Evolutionary conservation across 2,888 invertebrate species (phyloP), one percentile per base, ranked within the genome.

Genomic region (Eurois occulta): DNA sequence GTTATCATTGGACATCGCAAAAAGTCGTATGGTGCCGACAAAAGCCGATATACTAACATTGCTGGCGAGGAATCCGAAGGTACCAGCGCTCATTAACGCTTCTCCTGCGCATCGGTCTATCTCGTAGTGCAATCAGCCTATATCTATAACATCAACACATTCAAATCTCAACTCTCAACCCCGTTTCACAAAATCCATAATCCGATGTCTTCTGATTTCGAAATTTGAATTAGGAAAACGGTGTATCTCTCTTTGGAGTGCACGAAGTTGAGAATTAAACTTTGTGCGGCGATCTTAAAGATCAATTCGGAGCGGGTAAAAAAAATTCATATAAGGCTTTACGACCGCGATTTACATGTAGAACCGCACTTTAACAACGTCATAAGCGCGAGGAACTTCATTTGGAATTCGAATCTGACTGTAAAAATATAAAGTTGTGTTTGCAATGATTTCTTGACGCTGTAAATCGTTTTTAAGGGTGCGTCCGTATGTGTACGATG

Each of bases 1-100:
- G 94, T 95, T 95, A 96, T 96, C 96, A 95, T 91, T 94, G 93
- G 93, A 85, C 91, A 96, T 96, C 96, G 94, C 96, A 96, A 96
- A 96, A 96, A 96, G 93, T 92, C 90, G 91, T 91, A 91, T 93
- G 93, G 92, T 91, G 95, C 96, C 96, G 96, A 96, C 96, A 96
- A 96, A 96, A 95, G 96, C 94, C 92, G 94, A 94, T 94, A 93
- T 93, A 94, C 93, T 92, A 93, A 94, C 96, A 94, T 95, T 91
- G 93, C 95, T 93, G 92, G 88, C 85, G 78, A 86, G 95, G 96
- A 96, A 95, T 96, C 94, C 93, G 92, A 92, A 91, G 93, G 94
- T 93, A 94, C 93, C 93, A 91, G 90, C 91, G 94, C 96, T 96
- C 96, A 96, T 96, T 96, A 96, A 95, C 96, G 96, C 96, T 94